Percentiles rank a stretch among this genome's conserved stretches.
These are phyloP conservation scores for Zosterops pallidus DNA, from an alignment of 2,113 vertebrate genomes.

Conservation along the genomic window DNA sequence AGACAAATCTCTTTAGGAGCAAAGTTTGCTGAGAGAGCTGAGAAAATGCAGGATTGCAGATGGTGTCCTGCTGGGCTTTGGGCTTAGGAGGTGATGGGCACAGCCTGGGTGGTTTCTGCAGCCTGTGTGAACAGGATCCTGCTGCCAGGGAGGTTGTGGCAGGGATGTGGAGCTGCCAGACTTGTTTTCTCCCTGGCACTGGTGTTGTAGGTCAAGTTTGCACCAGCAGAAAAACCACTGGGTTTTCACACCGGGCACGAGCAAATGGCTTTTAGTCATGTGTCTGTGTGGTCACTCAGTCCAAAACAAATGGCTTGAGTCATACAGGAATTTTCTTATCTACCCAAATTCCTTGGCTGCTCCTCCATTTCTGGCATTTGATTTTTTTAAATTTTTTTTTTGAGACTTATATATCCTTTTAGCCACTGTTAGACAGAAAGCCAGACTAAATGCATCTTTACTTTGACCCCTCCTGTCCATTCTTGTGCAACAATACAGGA, in stretches of 20 bases:
- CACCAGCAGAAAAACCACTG: background rate
- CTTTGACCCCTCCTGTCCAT: slow-evolving; percentile 7
- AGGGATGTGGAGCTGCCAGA: background rate
- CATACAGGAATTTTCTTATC: slow-evolving; percentile 41
- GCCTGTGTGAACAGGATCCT: background rate
- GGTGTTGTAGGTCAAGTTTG: background rate
- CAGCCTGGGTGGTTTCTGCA: background rate
- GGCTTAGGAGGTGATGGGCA: background rate
- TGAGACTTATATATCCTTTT: slow-evolving; percentile 25
- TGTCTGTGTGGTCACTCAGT: background rate
- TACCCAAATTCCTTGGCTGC: slow-evolving; percentile 26
- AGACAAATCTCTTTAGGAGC: background rate
- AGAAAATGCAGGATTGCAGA: background rate
- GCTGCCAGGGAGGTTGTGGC: background rate
- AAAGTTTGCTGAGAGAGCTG: background rate
- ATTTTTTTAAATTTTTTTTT: background rate
- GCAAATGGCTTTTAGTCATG: background rate
- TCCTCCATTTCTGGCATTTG: background rate
- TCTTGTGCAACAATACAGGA: background rate
- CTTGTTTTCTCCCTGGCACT: background rate
- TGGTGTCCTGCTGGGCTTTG: background rate
- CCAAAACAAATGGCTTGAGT: slow-evolving; percentile 9
- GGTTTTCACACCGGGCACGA: background rate
- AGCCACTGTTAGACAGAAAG: background rate
- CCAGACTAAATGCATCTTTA: background rate